Base-by-base conservation (phyloP, 2,888 invertebrate species). In the Euspilapteryx auroguttella region DNA sequence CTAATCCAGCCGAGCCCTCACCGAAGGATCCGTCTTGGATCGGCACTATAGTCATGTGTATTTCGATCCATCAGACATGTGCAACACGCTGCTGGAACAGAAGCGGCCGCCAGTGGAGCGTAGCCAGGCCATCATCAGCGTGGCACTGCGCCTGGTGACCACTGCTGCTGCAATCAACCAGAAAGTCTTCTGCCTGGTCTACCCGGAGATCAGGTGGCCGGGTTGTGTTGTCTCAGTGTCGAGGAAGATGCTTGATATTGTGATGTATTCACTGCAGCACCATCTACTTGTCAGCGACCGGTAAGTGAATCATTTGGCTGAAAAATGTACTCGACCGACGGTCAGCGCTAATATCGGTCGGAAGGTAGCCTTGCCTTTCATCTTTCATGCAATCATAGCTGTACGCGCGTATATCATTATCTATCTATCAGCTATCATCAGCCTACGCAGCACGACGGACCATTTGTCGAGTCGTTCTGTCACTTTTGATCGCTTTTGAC, bases 11-110 rank as follows among this genome's bases (percentile, higher is more conserved):
- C n/a, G n/a, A n/a, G n/a, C n/a, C n/a, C n/a, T n/a, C n/a, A n/a
- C n/a, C n/a, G n/a, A n/a, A n/a, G n/a, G n/a, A n/a, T n/a, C n/a
- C n/a, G n/a, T n/a, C n/a, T n/a, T n/a, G n/a, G n/a, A n/a, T n/a
- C n/a, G n/a, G n/a, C n/a, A n/a, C n/a, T n/a, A n/a, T n/a, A n/a
- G n/a, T n/a, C n/a, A n/a, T n/a, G n/a, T n/a, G n/a, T n/a, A n/a
- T n/a, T n/a, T n/a, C n/a, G n/a, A n/a, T n/a, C n/a, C n/a, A 21
- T 3, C 38, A 73, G 73, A 56, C 37, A 42, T 71, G 1, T 63
- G 63, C 35, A 37, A 56, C 32, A 55, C 50, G 0, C 37, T 71
- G 2, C 29, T 68, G 11, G 37, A 38, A 1, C 52, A 64, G 31
- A 57, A 57, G 32, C 20, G 37, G 0, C 66, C 66, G 0, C 69